Evolutionary conservation across 1,140 invertebrate species (phyloP), one percentile per base, ranked within the genome.

Genomic region (Dolichoris vasculosae): DNA sequence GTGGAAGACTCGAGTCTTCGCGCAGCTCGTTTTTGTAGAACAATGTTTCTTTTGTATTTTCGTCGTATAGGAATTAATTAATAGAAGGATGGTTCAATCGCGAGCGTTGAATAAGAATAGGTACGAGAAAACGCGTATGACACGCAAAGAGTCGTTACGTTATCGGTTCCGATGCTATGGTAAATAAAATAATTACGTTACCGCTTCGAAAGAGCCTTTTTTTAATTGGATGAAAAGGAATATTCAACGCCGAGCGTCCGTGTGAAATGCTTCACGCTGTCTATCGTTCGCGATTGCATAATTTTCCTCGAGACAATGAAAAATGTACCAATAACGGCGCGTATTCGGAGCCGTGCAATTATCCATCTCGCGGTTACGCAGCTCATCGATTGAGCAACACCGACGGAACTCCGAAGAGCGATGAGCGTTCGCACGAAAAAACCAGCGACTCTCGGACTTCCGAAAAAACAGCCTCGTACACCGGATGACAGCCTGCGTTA

Each of bases 291-390:
- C 64, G 35, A 69, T 81, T 81, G 23, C 64, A 71, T 43, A 38
- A 81, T 71, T 81, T 71, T 71, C 23, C 15, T 20, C 0, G 35
- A 67, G 43, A 80, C 64, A 81, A 81, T 81, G 79, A 71, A 81
- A 64, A 38, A 67, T 51, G 46, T 64, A 69, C 78, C 38, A 43
- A 80, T 43, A 64, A 67, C 78, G 43, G 26, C 23, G 38, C n/a
- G 20, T 32, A 6, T 77, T 0, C 17, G n/a, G 38, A 3, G 17
- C 63, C 11, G n/a, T 63, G n/a, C 30, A 71, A 71, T 43, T 48
- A 35, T 43, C 26, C 30, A 15, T 46, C 63, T 17, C 9, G 11
- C 1, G 35, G 64, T 83, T 76, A 63, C 71, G 71, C 82, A 83
- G 51, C n/a, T 55, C 51, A 76, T 77, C 40, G 78, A 76, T 83